A percentile compares a stretch with the other conserved stretches of the same genome.
Conservation (phyloP, 1,140 invertebrate species). For the Philaenus spumarius region DNA sequence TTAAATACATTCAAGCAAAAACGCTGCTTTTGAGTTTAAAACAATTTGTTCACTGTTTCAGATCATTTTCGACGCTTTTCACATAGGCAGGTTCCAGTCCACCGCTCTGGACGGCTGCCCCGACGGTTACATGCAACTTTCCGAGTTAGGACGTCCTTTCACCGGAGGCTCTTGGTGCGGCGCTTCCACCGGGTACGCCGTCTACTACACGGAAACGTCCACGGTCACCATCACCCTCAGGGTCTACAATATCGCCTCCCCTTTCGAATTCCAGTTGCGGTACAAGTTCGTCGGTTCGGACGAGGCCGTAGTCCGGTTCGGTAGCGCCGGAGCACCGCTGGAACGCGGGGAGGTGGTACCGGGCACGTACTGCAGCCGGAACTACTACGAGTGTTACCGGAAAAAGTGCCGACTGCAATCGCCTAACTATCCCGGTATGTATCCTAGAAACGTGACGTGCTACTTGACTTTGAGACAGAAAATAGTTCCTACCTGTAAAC, state of each 20-base stretch:
- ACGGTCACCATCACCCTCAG: conserved; percentile 70
- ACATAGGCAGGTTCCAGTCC: conserved; percentile 63
- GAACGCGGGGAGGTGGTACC: conserved; percentile 69
- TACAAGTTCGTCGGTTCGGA: conserved; percentile 68
- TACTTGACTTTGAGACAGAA: conserved; percentile 73
- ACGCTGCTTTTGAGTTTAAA: too few species aligned
- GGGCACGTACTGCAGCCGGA: conserved; percentile 78
- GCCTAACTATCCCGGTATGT: conserved; percentile 89
- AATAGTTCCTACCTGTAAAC: conserved; percentile 76
- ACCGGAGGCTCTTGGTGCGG: conserved; percentile 81
- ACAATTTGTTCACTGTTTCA: conserved; percentile 38
- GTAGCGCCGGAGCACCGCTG: conserved; percentile 58
- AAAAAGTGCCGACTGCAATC: conserved; percentile 74
- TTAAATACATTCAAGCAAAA: too few species aligned
- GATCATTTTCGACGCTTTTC: conserved; percentile 76
- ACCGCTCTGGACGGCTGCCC: conserved; percentile 56
- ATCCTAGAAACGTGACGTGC: conserved; percentile 80
- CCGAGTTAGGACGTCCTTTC: conserved; percentile 71
- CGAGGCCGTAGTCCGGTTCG: conserved; percentile 70
- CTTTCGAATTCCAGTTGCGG: conserved; percentile 66
- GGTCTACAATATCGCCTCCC: conserved; percentile 60
- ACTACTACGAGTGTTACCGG: conserved; percentile 80
- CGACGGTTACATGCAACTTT: conserved; percentile 76
- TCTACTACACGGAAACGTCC: conserved; percentile 80
- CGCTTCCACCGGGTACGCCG: conserved; percentile 58